Base-by-base conservation (phyloP, 2,113 vertebrate genomes). In the Corythornis cristatus region DNA sequence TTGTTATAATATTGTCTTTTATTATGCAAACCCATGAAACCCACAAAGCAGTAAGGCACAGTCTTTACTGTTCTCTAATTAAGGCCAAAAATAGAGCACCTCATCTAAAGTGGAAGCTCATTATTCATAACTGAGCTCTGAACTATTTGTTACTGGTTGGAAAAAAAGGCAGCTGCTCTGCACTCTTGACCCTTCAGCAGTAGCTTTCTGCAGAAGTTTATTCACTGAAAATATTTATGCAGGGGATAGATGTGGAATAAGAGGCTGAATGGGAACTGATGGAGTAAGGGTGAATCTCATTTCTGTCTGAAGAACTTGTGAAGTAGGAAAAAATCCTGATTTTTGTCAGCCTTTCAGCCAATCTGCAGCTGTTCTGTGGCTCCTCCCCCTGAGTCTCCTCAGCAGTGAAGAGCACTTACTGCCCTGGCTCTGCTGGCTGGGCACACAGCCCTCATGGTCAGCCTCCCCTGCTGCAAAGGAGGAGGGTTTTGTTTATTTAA, bases 211-310 rank as follows among this genome's bases (percentile, higher is more conserved):
- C 1, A 1, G 25, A 74, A 66, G 48, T 86, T 96, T 96, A 89
- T 82, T 77, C 33, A 33, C 54, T 71, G 54, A 53, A 93, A 95
- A 86, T 91, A 86, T 91, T 95, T 94, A 76, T 85, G 28, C 33
- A 74, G 42, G 28, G 18, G 20, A 64, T 21, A 53, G 61, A 61
- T 4, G 0, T 75, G 75, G 35, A 71, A 15, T 13, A 72, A 72
- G n/a, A 56, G 26, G 18, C 53, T 90, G 53, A 89, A 60, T 18
- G 83, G 84, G 53, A 89, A 40, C 50, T 37, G 76, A 13, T 58
- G 42, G 75, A 83, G 40, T 31, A 74, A 37, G 12, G 19, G 11
- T 66, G 60, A 82, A 28, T 71, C 31, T 77, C 45, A 29, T 66
- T 66, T 53, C 92, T 77, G 51, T 66, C 33, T 10, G 5, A 89